Conservation (phyloP, 1,140 invertebrate genomes). For the Chironomus striatipennis region DNA sequence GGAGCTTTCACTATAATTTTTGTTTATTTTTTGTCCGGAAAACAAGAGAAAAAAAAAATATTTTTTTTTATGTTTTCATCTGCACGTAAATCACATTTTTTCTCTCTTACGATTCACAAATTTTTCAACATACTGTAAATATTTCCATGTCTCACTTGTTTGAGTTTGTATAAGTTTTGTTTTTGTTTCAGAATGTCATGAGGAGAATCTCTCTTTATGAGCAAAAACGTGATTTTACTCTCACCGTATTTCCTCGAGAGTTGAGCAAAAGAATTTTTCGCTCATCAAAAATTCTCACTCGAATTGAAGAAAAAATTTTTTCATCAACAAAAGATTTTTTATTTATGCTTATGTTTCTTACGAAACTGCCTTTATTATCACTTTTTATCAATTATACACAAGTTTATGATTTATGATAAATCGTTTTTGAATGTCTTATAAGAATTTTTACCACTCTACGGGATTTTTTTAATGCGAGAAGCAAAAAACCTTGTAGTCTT, state of each 20-base stretch:
- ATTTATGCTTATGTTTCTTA: background rate
- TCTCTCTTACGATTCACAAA: background rate
- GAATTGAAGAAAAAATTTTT: conserved; percentile 5
- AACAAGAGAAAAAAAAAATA: too few species aligned
- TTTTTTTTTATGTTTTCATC: background rate
- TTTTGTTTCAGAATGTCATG: conserved; percentile 18
- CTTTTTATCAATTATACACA: conserved; percentile 1
- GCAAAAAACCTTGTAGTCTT: background rate
- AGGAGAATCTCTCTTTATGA: background rate
- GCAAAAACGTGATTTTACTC: background rate
- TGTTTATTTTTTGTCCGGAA: background rate
- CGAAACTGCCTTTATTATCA: background rate
- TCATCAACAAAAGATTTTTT: conserved; percentile 19
- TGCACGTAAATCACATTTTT: conserved; percentile 23
- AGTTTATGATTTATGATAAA: background rate
- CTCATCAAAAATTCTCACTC: background rate
- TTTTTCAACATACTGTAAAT: background rate
- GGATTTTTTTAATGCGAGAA: background rate
- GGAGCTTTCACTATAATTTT: background rate
- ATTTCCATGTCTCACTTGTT: conserved; percentile 15
- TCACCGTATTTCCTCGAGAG: background rate
- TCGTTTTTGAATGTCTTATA: background rate
- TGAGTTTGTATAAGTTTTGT: conserved; percentile 19
- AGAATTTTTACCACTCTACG: background rate
- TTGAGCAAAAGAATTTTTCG: conserved; percentile 20